phyloP scores from a whole-genome alignment of 92 coral and sea anemone genomes.

The Actinostola sp. region DNA sequence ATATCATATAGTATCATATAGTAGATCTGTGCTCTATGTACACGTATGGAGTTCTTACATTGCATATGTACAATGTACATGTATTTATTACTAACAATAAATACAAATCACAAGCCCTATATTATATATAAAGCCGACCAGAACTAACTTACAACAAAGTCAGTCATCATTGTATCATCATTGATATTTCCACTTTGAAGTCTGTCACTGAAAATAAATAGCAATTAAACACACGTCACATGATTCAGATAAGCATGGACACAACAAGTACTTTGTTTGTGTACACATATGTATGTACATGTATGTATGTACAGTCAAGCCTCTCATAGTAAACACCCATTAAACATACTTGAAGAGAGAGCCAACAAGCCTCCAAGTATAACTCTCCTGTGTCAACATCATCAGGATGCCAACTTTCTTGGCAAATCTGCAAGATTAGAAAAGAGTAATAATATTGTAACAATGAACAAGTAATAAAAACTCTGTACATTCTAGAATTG shows the following conservation, averaged over 20 bases:
- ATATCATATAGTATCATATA: too few species aligned
- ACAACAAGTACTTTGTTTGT: not conserved
- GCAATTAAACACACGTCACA: too few species aligned
- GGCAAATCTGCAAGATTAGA: slow-evolving; percentile 63
- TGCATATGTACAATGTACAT: not conserved
- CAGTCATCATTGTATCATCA: slow-evolving; percentile 74
- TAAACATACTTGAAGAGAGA: slow-evolving; percentile 77
- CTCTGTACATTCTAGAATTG: too few species aligned
- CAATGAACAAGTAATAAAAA: too few species aligned
- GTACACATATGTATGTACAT: not conserved
- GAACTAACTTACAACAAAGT: slow-evolving; percentile 51
- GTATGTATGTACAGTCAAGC: too few species aligned
- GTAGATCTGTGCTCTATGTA: too few species aligned
- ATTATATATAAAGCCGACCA: not conserved
- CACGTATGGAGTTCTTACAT: too few species aligned
- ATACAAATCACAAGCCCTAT: not conserved
- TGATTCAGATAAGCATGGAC: not conserved
- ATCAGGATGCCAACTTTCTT: slow-evolving; percentile 75
- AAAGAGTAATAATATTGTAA: not conserved
- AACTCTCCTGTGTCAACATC: slow-evolving; percentile 82
- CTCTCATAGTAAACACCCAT: not conserved
- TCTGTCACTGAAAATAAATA: slow-evolving; percentile 68
- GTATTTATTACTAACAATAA: not conserved
- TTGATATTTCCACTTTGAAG: slow-evolving; percentile 63
- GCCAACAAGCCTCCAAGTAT: slow-evolving; percentile 98